Base-by-base conservation (phyloP, 2,888 invertebrate species). In the Beris chalybata region DNA sequence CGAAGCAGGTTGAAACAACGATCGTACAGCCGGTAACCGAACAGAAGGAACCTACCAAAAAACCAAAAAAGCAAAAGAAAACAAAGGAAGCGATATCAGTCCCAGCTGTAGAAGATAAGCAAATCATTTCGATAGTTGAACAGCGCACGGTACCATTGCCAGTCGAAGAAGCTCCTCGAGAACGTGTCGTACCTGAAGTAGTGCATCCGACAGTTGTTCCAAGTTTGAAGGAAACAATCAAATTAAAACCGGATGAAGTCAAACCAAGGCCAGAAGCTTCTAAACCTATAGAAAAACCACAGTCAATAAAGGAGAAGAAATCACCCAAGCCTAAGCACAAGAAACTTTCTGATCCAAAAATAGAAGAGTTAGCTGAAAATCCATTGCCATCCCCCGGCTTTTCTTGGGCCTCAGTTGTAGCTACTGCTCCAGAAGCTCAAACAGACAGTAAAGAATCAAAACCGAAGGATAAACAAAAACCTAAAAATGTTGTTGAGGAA, bases 371-470 rank as follows among this genome's bases (percentile, higher is more conserved):
- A 44, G 11, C 9, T 12, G 11, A 9, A 44, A 12, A 44, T 12
- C 44, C 9, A 3, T 11, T 44, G 44, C 47, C 47, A 11, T 6
- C 47, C 1, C n/a, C 47, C 4, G 47, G 47, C 6, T n/a, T 47
- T 47, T 47, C 47, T 11, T 47, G 47, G 47, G 3, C 47, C n/a
- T 6, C 47, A 13, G 4, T 47, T 12, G 47, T 47, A 47, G n/a
- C 47, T 11, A 38, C 38, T 38, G 38, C 3, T 32, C 65, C 70
- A n/a, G 65, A 58, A 52, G 15, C 58, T 3, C 15, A 13, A 15
- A 66, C 61, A 30, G 65, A 67, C 31, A 45, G 45, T 5, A 59
- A 66, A 22, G 22, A 22, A 22, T 22, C 22, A 22, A 22, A 22
- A 22, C 22, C 22, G 22, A 22, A 22, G 22, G 2, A 22, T 22